Percentiles rank a stretch among this genome's conserved stretches.
phyloP scores from a whole-genome alignment of 2,113 vertebrate species.

The Mustela nigripes region DNA sequence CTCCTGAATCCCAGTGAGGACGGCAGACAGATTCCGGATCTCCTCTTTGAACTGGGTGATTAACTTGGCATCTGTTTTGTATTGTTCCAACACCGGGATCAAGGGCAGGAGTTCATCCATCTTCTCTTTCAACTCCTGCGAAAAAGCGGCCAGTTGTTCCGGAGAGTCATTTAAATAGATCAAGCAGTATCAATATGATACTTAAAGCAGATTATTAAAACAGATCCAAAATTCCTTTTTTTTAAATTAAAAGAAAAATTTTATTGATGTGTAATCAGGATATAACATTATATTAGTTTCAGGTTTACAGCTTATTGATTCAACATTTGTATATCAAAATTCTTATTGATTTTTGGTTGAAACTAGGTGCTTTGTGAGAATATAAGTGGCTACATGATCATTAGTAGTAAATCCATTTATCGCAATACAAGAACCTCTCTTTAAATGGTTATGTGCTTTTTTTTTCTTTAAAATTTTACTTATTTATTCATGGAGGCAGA shows the following conservation, averaged over 20 bases:
- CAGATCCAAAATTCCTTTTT: neutral
- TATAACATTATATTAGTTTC: neutral
- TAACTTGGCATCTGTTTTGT: conserved; percentile 97
- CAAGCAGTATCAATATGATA: neutral
- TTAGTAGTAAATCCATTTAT: neutral
- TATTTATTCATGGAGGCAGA: neutral
- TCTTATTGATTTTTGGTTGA: conserved; percentile 36
- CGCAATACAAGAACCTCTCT: neutral
- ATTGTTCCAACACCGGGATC: conserved; percentile 98
- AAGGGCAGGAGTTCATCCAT: conserved; percentile 98
- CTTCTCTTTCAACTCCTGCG: conserved; percentile 97
- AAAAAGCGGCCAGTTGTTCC: conserved; percentile 58
- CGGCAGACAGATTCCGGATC: conserved; percentile 95
- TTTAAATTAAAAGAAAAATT: neutral
- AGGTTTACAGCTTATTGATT: neutral
- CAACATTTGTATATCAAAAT: neutral
- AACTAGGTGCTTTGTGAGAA: conserved; percentile 43
- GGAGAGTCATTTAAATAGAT: conserved; percentile 66
- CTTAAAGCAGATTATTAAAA: conserved; percentile 65
- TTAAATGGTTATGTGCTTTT: neutral
- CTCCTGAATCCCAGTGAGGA: conserved; percentile 96
- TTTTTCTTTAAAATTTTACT: neutral
- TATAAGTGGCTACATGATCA: conserved; percentile 2
- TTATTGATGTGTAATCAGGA: neutral
- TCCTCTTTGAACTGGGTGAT: conserved; percentile 99